Base-by-base conservation (phyloP, 2,888 invertebrate genomes). In the Eupithecia subfuscata region DNA sequence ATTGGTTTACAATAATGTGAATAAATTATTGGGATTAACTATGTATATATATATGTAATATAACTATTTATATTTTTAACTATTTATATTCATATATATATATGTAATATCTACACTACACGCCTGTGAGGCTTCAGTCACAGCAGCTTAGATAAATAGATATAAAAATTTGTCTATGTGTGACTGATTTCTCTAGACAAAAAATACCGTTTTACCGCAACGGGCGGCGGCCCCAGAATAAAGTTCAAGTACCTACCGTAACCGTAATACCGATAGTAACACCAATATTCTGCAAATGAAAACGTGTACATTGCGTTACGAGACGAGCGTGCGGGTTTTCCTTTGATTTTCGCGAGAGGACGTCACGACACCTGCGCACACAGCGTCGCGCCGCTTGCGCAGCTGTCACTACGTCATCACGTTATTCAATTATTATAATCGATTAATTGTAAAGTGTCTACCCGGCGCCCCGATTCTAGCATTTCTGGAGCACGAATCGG, bases 401-500 rank as follows among this genome's bases (percentile, higher is more conserved):
- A 92, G 91, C 92, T 93, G 93, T 86, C 89, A 82, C 88, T 89
- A 89, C 92, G 93, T 92, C 92, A 92, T 87, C 86, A 82, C 84
- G 86, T 90, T 89, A 88, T 90, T 88, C 85, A 90, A 89, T 91
- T 91, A 91, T 89, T 91, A 87, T 90, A 91, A 92, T 92, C 90
- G 89, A 92, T 90, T 91, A 92, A 91, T 91, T 90, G 89, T 86
- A 88, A 88, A 90, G 88, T 86, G 89, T 91, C 89, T 90, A 84
- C 84, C 83, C 83, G 87, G 83, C 71, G 56, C 84, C 86, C 88
- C 83, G 84, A 82, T 87, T 85, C 82, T 78, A 80, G 76, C 70
- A 37, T 79, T 87, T 90, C 87, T 89, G 87, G 90, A 88, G 82
- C 87, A 84, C 81, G 22, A 37, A 72, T 68, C 82, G 83, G 79